Evolutionary conservation across 2,888 invertebrate genomes (phyloP).

Genomic region (Parnassius orleans): DNA sequence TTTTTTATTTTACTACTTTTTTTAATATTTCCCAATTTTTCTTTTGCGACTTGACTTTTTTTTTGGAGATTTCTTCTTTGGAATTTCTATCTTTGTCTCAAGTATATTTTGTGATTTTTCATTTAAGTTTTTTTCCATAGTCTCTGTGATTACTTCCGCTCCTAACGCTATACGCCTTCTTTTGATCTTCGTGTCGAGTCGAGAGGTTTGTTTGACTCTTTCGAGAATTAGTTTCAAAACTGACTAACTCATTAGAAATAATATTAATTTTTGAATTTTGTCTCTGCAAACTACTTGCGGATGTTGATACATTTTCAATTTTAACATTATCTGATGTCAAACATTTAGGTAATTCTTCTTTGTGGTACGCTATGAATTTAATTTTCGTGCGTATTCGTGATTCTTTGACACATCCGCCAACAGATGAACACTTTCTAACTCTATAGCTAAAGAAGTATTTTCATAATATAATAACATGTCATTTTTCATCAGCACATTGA

Average conservation of each 20-base stretch:
- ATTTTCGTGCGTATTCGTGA: conserved; percentile 3
- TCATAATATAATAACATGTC: conserved; percentile 5
- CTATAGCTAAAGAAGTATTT: conserved; percentile 1
- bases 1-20: conserved; percentile 1
- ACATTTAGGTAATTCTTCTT: conserved; percentile 1
- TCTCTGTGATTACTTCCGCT: conserved; percentile 6
- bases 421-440: conserved; percentile 1
- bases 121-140: conserved; percentile 4
- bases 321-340: background rate
- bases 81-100: background rate
- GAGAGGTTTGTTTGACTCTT: conserved; percentile 10
- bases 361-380: conserved; percentile 7
- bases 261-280: conserved; percentile 8
- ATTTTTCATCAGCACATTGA: conserved; percentile 6
- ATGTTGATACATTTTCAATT: background rate
- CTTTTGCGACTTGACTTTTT: no score
- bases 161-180: background rate
- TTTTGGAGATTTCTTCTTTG: no score
- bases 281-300: background rate
- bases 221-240: conserved; percentile 7
- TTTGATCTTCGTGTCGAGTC: conserved; percentile 1
- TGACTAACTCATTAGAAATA: conserved; percentile 3
- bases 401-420: conserved; percentile 4
- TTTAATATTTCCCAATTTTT: no score
- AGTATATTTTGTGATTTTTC: conserved; percentile 5